Evolutionary conservation across 2,113 vertebrate genomes (phyloP).

Genomic region (Saimiri boliviensis): DNA sequence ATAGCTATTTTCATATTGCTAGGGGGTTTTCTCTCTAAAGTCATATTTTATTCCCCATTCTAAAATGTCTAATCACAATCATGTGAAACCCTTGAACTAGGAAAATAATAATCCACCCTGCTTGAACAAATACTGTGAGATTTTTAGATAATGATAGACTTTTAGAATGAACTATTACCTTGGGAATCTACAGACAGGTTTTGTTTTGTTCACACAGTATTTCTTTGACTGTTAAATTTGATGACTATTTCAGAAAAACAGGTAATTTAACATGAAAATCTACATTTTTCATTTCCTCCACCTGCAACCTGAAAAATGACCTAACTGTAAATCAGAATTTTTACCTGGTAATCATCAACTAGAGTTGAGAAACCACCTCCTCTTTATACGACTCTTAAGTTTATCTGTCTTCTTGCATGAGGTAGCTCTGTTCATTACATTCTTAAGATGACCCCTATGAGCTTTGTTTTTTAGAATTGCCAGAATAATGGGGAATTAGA

Average conservation of each 20-base stretch:
- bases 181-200: neutral
- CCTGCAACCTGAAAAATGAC: neutral
- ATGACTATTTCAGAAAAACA: neutral
- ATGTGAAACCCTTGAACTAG: neutral
- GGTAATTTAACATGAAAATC: constrained; percentile 4
- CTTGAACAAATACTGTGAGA: neutral
- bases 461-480: neutral
- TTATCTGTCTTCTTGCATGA: neutral
- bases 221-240: constrained; percentile 26
- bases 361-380: neutral
- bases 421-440: neutral
- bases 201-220: neutral
- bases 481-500: neutral
- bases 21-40: neutral
- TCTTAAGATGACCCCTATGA: neutral
- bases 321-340: neutral
- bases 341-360: neutral
- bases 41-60: constrained; percentile 21
- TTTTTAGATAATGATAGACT: neutral
- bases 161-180: constrained; percentile 8
- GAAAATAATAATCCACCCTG: neutral
- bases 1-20: neutral
- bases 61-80: neutral
- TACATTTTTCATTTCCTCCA: neutral
- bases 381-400: neutral